Base-by-base conservation (phyloP, 2,797 vertebrate genomes). In the Propithecus perrieri region DNA sequence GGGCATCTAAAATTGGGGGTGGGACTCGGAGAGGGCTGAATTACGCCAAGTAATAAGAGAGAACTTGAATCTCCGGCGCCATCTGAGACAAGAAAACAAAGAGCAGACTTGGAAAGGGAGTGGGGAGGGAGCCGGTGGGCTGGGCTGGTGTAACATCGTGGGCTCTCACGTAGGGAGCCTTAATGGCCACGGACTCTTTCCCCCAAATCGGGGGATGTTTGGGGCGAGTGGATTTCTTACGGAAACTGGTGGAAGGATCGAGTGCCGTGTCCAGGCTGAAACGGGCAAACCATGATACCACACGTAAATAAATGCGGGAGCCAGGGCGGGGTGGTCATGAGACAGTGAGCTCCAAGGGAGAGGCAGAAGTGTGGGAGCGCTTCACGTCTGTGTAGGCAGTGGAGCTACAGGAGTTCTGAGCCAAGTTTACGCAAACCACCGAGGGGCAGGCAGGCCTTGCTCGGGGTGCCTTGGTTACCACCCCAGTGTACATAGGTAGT, bases 101-200 rank as follows among this genome's bases (percentile, higher is more conserved):
- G 12, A 13, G 24, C 0, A 10, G 38, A 30, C 6, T 6, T 24
- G 12, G 53, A 41, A 33, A 30, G 71, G 61, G 38, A 11, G 6
- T 1, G 13, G 11, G 65, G 48, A 75, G 57, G 53, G 15, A 14
- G 7, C 81, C 20, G 4, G 69, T 9, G 5, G 33, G 24, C 10
- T 2, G 14, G 67, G 20, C 0, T 7, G 2, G 12, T 20, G 11
- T n/a, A 2, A 24, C 33, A 28, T 28, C 10, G 14, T 24, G 7
- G 0, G 7, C 6, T 38, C 17, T 46, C 6, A 8, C 1, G 0
- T 53, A 15, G 11, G 46, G 46, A 50, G 9, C 5, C 38, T 5
- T 0, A 1, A 0, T 2, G 38, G 28, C 75, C 81, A 12, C n/a
- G 46, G 6, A 53, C 17, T 28, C 74, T 50, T 14, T 41, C 63